Conservation (phyloP, 2,888 invertebrate species). For the Apodemia mormo region DNA sequence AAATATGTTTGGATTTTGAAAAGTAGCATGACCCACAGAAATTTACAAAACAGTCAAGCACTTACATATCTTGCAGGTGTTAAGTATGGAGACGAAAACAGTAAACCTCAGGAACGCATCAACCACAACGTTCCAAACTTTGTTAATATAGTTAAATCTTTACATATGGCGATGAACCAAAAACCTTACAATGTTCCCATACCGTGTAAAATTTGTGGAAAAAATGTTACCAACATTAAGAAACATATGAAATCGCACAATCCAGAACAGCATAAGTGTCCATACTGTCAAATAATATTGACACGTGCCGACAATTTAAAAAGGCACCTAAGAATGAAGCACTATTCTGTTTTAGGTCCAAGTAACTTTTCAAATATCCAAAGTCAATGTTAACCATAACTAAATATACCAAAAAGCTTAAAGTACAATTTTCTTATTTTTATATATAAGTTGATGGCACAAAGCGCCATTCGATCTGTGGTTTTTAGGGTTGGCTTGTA, state of each 20-base stretch:
- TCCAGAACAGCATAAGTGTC: constrained; percentile 83
- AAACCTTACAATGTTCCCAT: constrained; percentile 66
- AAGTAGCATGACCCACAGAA: constrained; percentile 38
- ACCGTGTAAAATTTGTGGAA: constrained; percentile 84
- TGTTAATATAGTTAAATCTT: constrained; percentile 65
- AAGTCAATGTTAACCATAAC: constrained; percentile 54
- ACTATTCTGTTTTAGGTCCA: constrained; percentile 66
- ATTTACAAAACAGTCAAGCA: constrained; percentile 52
- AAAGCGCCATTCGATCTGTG: constrained; percentile 6
- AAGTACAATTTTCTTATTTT: constrained; percentile 20
- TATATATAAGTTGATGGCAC: constrained; percentile 5
- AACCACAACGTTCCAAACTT: constrained; percentile 61
- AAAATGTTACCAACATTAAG: constrained; percentile 85
- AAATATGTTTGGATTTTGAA: constrained; percentile 26
- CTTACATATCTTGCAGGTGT: constrained; percentile 74
- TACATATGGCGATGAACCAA: constrained; percentile 56
- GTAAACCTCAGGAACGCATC: constrained; percentile 64
- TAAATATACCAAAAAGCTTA: constrained; percentile 28
- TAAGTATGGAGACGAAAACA: constrained; percentile 72
- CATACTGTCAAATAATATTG: constrained; percentile 83
- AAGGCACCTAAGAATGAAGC: constrained; percentile 84
- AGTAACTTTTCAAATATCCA: constrained; percentile 67
- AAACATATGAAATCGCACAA: constrained; percentile 85
- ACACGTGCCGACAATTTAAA: constrained; percentile 86
- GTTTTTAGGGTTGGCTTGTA: neutral